Base-by-base conservation (phyloP, 2,888 invertebrate genomes). In the Cordilura impudica region DNA sequence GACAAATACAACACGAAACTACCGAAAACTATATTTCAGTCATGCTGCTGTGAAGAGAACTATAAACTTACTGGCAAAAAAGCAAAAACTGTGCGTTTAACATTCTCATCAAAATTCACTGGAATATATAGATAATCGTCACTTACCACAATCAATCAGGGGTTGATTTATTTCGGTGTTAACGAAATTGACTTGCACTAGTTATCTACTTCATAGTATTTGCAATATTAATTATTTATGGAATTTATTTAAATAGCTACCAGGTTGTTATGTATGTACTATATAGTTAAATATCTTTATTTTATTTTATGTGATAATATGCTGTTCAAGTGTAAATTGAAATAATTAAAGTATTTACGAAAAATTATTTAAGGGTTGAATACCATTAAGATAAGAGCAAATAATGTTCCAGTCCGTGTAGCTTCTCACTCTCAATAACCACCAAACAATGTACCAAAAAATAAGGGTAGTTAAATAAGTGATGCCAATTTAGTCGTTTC, bases 11-110 rank as follows among this genome's bases (percentile, higher is more conserved):
- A 45, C 31, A 23, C 23, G 21, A 23, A 29, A 53, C 35, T 47
- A 16, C 19, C 21, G 49, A 58, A 19, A 63, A 58, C 56, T 53
- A 14, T 35, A 53, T 26, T 47, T 21, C 35, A 19, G 45, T 66
- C 63, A 45, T 70, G 69, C 51, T 70, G 65, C 12, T 47, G 12
- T 54, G 16, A 26, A 43, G 51, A 66, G 39, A 60, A 73, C 63
- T 53, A 65, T 63, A 53, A 65, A 73, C 58, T 47, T 65, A 78
- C 73, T 78, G 53, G 35, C 35, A 53, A 45, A 51, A 45, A 47
- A 43, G 29, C n/a, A 51, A 66, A 31, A 47, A 47, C 21, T 54
- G 19, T 45, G 29, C 18, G 19, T 56, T 54, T 72, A 63, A 56
- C 58, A 73, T 18, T 21, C 14, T 14, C 10, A 16, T 56, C 19